Base-by-base conservation (phyloP, 2,888 invertebrate genomes). In the Cephus pulcher region DNA sequence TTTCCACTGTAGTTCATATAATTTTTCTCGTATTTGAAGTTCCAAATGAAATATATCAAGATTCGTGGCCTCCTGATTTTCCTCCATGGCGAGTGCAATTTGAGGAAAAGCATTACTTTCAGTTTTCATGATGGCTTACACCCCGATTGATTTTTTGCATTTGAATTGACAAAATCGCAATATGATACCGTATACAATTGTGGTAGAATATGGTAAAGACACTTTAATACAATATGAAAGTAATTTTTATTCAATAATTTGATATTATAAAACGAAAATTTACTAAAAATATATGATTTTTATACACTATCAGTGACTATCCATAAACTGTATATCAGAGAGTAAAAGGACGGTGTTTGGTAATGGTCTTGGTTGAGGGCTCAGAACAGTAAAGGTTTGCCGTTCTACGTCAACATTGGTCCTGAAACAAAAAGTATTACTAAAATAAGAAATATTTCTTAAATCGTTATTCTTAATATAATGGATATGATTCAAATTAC, bases 251-350 rank as follows among this genome's bases (percentile, higher is more conserved):
- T 56, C 23, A 23, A 23, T 56, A 2, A 23, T 56, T 56, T 9
- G 0, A 9, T 23, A 56, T 40, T 40, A 40, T 23, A 23, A 56
- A 56, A 15, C 23, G 1, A 6, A 56, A 56, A 56, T 56, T 56
- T 56, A 56, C 2, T 23, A 23, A 56, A 56, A 23, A 56, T 56
- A 56, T 2, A 56, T 56, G 12, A 32, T 34, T 32, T 34, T 2
- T 71, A 71, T 71, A 12, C 40, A 74, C 37, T 15, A 11, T 92
- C 93, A 96, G 91, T 97, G 97, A 87, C 95, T 96, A 91, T 99
- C 99, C 97, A 98, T 97, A 91, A 98, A 99, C 90, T 98, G 98
- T 82, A 98, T 93, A 84, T 99, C 98, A 0, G 98, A 98, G 35
- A 98, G 93, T 73, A 99, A 92, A 68, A 99, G 93, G 75, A 98